phyloP scores from a whole-genome alignment of 2,113 vertebrate genomes.

The Ploceus nigricollis region DNA sequence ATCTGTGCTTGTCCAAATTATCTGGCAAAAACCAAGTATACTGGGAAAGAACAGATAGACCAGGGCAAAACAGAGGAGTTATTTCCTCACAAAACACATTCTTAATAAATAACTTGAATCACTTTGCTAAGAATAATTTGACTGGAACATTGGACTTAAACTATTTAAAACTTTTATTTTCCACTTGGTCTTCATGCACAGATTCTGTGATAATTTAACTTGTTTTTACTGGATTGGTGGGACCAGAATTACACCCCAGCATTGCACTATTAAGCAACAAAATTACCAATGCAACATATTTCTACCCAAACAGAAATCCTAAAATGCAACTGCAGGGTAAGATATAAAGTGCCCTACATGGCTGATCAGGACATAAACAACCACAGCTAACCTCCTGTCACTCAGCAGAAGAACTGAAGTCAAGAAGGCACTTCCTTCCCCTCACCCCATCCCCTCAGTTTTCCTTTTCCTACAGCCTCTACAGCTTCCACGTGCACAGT shows the following conservation, averaged over 20 bases:
- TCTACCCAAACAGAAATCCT: constrained; percentile 16
- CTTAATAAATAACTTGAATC: not conserved
- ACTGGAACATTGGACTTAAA: not conserved
- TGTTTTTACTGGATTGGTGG: constrained; percentile 13
- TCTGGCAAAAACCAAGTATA: not conserved
- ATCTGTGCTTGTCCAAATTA: not conserved
- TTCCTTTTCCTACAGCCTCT: not conserved
- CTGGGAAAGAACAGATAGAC: not conserved
- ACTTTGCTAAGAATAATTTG: constrained; percentile 1
- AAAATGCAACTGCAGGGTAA: not conserved
- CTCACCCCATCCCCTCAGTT: not conserved
- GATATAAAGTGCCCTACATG: not conserved
- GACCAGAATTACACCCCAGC: constrained; percentile 35
- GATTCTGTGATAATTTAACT: constrained; percentile 56
- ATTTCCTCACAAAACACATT: not conserved
- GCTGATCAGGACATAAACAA: not conserved
- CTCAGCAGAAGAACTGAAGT: not conserved
- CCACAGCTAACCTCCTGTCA: not conserved
- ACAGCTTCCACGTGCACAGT: not conserved
- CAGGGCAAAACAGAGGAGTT: not conserved
- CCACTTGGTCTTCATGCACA: not conserved
- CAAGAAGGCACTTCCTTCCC: not conserved
- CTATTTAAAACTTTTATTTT: not conserved
- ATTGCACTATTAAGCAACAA: constrained; percentile 30
- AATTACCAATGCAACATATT: not conserved